phyloP scores from a whole-genome alignment of 30 jellyfish, hydroid and myxozoan genomes.

The Chrysaora quinquecirrha region DNA sequence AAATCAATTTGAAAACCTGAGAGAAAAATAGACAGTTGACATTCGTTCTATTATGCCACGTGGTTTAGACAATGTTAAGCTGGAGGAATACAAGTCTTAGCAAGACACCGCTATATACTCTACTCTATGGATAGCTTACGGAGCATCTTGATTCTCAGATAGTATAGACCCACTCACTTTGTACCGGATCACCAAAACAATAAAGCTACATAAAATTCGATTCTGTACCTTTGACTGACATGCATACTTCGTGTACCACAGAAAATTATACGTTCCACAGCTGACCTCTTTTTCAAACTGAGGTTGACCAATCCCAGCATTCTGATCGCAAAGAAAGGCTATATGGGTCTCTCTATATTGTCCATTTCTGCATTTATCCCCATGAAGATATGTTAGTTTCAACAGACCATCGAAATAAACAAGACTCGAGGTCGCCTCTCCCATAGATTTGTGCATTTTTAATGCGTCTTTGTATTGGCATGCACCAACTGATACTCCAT shows the following conservation, averaged over 20 bases:
- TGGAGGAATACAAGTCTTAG: too few species aligned
- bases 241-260: conserved; percentile 83
- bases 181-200: too few species aligned
- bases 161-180: too few species aligned
- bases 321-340: conserved; percentile 73
- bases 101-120: too few species aligned
- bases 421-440: conserved; percentile 58
- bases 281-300: conserved; percentile 83
- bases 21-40: too few species aligned
- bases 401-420: conserved; percentile 78
- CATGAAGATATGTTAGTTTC: conserved; percentile 65
- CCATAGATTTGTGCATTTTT: conserved; percentile 22
- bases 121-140: too few species aligned
- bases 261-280: conserved; percentile 77
- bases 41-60: too few species aligned
- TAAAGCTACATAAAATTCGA: too few species aligned
- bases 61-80: too few species aligned
- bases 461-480: conserved; percentile 62
- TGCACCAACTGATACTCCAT: conserved; percentile 63
- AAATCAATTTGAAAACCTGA: too few species aligned
- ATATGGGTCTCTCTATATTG: conserved; percentile 56
- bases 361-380: conserved; percentile 73
- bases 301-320: conserved; percentile 77
- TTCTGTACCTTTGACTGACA: conserved; percentile 73
- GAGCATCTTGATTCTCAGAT: too few species aligned